Base-by-base conservation (phyloP, 2,797 vertebrate species). In the Chaetodon trifasciatus region DNA sequence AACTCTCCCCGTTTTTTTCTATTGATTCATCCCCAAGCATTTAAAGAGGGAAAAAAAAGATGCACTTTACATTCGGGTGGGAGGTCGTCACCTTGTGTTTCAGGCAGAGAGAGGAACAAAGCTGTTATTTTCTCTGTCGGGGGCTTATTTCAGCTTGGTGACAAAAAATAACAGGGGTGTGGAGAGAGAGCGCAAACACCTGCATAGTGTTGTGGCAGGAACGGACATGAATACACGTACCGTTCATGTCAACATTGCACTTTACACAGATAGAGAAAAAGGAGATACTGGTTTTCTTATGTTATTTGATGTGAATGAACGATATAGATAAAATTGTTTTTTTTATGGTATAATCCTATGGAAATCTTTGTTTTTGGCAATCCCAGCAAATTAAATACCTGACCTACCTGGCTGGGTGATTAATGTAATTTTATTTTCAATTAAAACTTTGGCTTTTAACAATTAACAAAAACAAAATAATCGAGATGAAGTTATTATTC, bases 1-100 rank as follows among this genome's bases (percentile, higher is more conserved):
- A 83, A 76, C 80, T 69, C 63, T 37, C 47, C 24, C 57, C n/a
- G 23, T 49, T 53, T 74, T 80, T 86, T 71, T 74, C 65, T 65
- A 71, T 78, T 87, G 89, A 94, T 94, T 93, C 86, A 92, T 90
- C 82, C 65, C 70, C 46, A 32, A 92, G 83, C 80, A 82, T 81
- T 86, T 79, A 78, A 87, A 81, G 65, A 91, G 72, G 78, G 78
- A 83, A 71, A 83, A 82, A 73, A 84, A 74, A 86, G 72, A 83
- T 78, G 21, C 61, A 71, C 85, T 91, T 90, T 89, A 85, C 87
- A 91, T 94, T 93, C 80, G 78, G 81, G 77, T 81, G 74, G 86
- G 88, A 88, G 90, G 91, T 91, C 78, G 28, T 92, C 91, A 91
- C 88, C 87, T 87, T 80, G 70, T 74, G 82, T 86, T 89, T 80